Conservation (phyloP, 2,888 invertebrate genomes). For the Auanema sp. region DNA sequence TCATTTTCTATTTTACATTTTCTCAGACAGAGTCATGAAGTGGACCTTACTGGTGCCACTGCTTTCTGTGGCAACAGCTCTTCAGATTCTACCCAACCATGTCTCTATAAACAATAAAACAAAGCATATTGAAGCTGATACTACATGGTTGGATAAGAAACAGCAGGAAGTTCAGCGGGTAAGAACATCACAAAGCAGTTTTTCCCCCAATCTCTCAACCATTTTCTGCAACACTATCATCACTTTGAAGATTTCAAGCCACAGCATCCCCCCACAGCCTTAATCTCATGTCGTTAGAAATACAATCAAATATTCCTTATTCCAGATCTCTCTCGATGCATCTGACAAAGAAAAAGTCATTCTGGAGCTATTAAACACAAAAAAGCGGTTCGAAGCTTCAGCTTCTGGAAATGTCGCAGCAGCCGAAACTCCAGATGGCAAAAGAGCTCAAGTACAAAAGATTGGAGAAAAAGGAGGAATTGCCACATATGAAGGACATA, state of each 20-base stretch:
- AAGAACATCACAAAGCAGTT: neutral
- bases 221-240: neutral
- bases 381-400: constrained; percentile 39
- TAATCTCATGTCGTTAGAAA: neutral
- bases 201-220: neutral
- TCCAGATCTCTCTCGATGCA: constrained; percentile 58
- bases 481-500: constrained; percentile 61
- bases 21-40: neutral
- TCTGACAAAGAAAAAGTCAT: constrained; percentile 60
- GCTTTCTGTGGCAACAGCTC: constrained; percentile 10
- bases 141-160: constrained; percentile 59
- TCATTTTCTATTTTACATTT: neutral
- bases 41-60: constrained; percentile 5
- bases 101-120: constrained; percentile 56
- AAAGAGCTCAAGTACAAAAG: constrained; percentile 61
- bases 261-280: neutral
- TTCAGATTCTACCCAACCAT: constrained; percentile 50
- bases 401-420: constrained; percentile 59
- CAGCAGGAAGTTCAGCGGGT: constrained; percentile 57
- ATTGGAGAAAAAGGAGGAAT: constrained; percentile 63
- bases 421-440: constrained; percentile 60
- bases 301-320: neutral
- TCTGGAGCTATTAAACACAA: constrained; percentile 52
- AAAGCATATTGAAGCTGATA: constrained; percentile 62
- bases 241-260: neutral